A percentile compares a stretch with the other conserved stretches of the same genome.
phyloP scores from a whole-genome alignment of 2,113 vertebrate genomes.

The Okapia johnstoni region DNA sequence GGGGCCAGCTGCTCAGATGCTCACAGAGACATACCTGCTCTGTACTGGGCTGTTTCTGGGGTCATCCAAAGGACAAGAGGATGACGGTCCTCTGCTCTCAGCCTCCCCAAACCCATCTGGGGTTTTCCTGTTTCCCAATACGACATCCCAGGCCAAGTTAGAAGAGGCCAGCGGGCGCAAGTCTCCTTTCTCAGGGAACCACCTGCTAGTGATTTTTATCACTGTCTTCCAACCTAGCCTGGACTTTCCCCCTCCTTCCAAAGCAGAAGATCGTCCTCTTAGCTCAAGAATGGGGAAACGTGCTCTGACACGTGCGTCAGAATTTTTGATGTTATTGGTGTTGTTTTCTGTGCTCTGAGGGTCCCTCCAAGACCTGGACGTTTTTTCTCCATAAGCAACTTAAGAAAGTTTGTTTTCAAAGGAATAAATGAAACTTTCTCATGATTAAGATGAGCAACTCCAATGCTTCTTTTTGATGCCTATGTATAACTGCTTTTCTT shows the following conservation, averaged over 20 bases:
- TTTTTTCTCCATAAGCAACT: background rate
- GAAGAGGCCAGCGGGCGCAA: background rate
- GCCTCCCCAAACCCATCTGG: background rate
- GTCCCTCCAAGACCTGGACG: background rate
- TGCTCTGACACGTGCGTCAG: background rate
- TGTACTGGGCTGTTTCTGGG: background rate
- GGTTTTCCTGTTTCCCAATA: background rate
- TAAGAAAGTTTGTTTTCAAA: background rate
- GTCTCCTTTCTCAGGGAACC: background rate
- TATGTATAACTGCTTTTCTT: background rate
- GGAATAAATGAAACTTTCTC: background rate
- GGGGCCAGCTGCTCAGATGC: background rate
- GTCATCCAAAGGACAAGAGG: background rate
- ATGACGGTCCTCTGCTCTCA: background rate
- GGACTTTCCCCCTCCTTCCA: background rate
- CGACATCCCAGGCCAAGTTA: background rate
- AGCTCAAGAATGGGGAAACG: background rate
- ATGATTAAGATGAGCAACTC: background rate
- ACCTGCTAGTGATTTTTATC: background rate
- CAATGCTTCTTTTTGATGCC: background rate
- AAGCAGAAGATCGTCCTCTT: background rate
- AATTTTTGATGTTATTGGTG: background rate
- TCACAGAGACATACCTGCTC: background rate
- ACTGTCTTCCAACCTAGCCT: background rate
- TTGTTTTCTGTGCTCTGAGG: background rate